phyloP scores from a whole-genome alignment of 2,888 invertebrate genomes.

The Carabus problematicus region DNA sequence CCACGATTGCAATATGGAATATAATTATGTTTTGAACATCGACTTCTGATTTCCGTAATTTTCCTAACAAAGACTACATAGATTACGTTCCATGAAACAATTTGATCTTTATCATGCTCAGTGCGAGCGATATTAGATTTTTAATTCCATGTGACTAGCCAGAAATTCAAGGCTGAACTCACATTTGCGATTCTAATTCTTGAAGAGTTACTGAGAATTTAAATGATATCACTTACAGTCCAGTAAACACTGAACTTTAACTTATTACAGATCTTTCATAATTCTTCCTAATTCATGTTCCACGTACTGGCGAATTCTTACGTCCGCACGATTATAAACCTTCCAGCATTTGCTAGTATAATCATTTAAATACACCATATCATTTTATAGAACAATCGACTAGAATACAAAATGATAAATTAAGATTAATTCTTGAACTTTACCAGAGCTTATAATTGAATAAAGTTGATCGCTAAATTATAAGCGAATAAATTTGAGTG shows the following conservation, averaged over 20 bases:
- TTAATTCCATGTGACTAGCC: constrained; percentile 5
- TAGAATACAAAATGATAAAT: too few species aligned
- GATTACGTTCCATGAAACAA: not conserved
- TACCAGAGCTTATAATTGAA: too few species aligned
- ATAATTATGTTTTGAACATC: constrained; percentile 31
- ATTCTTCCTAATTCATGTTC: constrained; percentile 39
- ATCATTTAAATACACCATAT: too few species aligned
- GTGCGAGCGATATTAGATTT: constrained; percentile 5
- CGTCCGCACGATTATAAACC: constrained; percentile 33
- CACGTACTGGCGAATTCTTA: constrained; percentile 32
- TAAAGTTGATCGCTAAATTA: too few species aligned
- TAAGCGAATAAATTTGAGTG: too few species aligned
- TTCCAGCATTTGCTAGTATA: not conserved
- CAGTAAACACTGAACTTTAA: constrained; percentile 35
- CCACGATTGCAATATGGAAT: constrained; percentile 25
- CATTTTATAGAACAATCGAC: too few species aligned
- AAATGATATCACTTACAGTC: constrained; percentile 32
- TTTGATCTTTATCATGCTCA: constrained; percentile 22
- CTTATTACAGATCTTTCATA: constrained; percentile 36
- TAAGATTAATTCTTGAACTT: too few species aligned
- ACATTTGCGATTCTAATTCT: constrained; percentile 24
- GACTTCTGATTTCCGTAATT: constrained; percentile 33
- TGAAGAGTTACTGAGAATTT: constrained; percentile 38
- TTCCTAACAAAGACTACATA: constrained; percentile 17
- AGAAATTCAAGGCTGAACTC: not conserved